Evolutionary conservation across 2,113 vertebrate genomes (phyloP), one percentile per base, ranked within the genome.

Genomic region (Platichthys flesus): DNA sequence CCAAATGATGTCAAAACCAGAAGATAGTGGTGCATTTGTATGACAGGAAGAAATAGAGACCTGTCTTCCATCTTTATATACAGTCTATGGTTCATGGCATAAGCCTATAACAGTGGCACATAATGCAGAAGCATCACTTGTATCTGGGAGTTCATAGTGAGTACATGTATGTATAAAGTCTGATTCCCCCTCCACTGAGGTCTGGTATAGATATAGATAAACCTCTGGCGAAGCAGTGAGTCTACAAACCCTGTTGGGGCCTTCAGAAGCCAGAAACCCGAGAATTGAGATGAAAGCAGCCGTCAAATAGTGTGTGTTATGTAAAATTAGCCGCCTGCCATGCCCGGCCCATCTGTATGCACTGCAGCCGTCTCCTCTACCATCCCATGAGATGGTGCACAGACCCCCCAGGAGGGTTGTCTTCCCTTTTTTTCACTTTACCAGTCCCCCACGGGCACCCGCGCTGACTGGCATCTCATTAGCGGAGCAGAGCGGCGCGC

Each of bases 391-490:
- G 60, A 83, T 63, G 76, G 59, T 78, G 79, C 78, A 52, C 18
- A 61, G 57, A 75, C 71, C 69, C 82, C 81, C 71, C 24, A 20
- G 70, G 76, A 85, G 64, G 20, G 6, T 58, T 85, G 76, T n/a
- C 4, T 63, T 70, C 4, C 42, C 63, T 51, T 82, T 56, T 28
- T 72, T 57, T 56, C 23, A 23, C 63, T 85, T 78, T 62, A 70
- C 66, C 70, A 67, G 83, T 85, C 87, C 83, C 87, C 83, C 79
- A 0, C 76, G 40, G 87, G 84, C 86, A 16, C 67, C 69, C 73
- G 74, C 54, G 15, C 78, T 90, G 92, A 91, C 89, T 88, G 89
- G 89, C 89, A 88, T 87, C 85, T 93, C 92, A 91, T 93, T 93
- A 91, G 81, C 78, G 73, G 86, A 80, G 87, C 85, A 71, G 79